These are phyloP conservation scores for Hycleus cichorii DNA, from an alignment of 1,140 invertebrate species.

Conservation along the genomic window DNA sequence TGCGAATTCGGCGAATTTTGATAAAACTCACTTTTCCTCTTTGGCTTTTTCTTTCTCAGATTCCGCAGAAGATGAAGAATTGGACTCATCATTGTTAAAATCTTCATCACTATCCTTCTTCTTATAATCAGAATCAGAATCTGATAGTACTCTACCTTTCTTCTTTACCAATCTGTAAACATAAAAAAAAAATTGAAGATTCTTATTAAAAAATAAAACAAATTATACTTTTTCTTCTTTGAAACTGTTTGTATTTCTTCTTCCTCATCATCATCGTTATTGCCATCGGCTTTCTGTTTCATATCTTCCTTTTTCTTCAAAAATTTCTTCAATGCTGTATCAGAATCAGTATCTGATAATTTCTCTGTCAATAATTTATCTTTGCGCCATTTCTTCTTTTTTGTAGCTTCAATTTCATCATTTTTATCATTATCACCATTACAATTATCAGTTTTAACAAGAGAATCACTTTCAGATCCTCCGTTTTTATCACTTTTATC, in stretches of 20 bases:
- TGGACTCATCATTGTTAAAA: background rate
- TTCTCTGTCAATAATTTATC: conserved; percentile 21
- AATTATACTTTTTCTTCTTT: conserved; percentile 15
- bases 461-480: background rate
- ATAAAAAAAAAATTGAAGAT: background rate
- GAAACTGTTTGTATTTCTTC: background rate
- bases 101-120: conserved; percentile 1
- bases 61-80: background rate
- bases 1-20: background rate
- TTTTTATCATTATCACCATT: background rate
- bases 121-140: conserved; percentile 8
- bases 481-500: conserved; percentile 4
- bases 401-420: background rate
- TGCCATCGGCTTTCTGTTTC: conserved; percentile 12
- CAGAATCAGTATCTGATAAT: conserved; percentile 23
- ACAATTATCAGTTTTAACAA: background rate
- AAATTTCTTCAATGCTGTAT: conserved; percentile 23
- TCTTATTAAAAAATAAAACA: conserved; percentile 5
- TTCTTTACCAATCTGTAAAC: background rate
- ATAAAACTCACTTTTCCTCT: conserved; percentile 5
- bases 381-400: conserved; percentile 10
- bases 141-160: conserved; percentile 10
- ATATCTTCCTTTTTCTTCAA: conserved; percentile 16
- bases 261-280: background rate
- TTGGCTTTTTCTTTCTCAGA: conserved; percentile 8